Base-by-base conservation (phyloP, 2,113 vertebrate genomes). In the Orycteropus afer region DNA sequence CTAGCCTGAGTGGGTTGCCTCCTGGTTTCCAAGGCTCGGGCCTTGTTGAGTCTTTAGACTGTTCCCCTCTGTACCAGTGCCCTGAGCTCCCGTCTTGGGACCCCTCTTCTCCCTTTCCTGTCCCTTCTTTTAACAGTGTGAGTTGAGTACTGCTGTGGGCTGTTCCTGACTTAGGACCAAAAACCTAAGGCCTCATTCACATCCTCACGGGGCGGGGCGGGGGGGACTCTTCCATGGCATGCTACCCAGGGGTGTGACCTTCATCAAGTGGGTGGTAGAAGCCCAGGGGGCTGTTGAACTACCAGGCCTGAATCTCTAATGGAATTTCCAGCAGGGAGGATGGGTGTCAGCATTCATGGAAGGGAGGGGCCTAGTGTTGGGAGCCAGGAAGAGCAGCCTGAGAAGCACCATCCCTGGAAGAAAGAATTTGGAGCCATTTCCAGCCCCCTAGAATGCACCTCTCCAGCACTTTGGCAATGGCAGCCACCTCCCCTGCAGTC, bases 401-500 rank as follows among this genome's bases (percentile, higher is more conserved):
- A 47, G 82, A 93, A 93, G 82, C 89, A 11, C 84, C 51, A 47
- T 80, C 27, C n/a, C 17, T 73, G 90, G 63, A 96, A 95, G 86
- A 97, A 91, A 90, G 92, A 96, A 96, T 63, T 89, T 12, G 37
- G 87, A 96, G 89, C 29, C 6, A 0, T 37, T 29, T 61, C 91
- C 71, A 25, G 51, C 6, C 15, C 0, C 27, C 27, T 40, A 95
- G 96, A 98, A 98, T 96, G 97, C 0, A 25, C 92, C 96, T 97
- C 96, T 87, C 79, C 82, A 94, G 95, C 86, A 81, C 91, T 79
- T 97, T 96, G 97, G 96, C 95, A 97, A 89, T 67, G 96, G 82
- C 86, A 97, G 88, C 95, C 83, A 87, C 80, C 86, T 82, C 97
- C 97, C 96, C 97, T 98, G 98, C 97, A 97, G 97, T 94, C 96